phyloP scores from a whole-genome alignment of 2,113 vertebrate genomes.

The Gracilinanus agilis region DNA sequence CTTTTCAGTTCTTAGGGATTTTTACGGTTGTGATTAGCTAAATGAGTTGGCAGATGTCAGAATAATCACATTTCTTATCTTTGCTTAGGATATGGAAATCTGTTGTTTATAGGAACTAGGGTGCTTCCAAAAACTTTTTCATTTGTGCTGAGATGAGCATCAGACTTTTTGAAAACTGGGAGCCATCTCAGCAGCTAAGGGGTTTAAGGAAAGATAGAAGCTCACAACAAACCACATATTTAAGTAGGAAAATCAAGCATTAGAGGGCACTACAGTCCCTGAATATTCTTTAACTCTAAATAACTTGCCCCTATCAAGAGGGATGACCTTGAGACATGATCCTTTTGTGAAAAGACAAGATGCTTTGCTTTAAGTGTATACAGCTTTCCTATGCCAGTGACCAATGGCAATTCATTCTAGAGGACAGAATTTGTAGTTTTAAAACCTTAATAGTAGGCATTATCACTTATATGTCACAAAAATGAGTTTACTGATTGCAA shows the following conservation, averaged over 20 bases:
- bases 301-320: not conserved
- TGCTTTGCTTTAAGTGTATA: not conserved
- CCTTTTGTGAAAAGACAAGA: not conserved
- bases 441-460: not conserved
- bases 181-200: not conserved
- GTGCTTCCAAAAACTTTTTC: not conserved
- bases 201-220: not conserved
- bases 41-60: not conserved
- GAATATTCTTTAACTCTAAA: not conserved
- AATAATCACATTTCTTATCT: conserved; percentile 3
- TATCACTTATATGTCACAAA: not conserved
- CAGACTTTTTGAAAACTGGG: not conserved
- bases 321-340: not conserved
- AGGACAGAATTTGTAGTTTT: not conserved
- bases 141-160: not conserved
- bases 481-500: not conserved
- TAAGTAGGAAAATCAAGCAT: not conserved
- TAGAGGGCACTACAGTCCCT: not conserved
- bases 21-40: not conserved
- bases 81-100: not conserved
- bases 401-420: not conserved
- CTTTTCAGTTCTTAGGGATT: not conserved
- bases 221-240: not conserved
- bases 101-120: not conserved
- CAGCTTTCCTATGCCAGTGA: not conserved